Conservation (phyloP, 1,140 invertebrate genomes). For the Drosophila sp. region DNA sequence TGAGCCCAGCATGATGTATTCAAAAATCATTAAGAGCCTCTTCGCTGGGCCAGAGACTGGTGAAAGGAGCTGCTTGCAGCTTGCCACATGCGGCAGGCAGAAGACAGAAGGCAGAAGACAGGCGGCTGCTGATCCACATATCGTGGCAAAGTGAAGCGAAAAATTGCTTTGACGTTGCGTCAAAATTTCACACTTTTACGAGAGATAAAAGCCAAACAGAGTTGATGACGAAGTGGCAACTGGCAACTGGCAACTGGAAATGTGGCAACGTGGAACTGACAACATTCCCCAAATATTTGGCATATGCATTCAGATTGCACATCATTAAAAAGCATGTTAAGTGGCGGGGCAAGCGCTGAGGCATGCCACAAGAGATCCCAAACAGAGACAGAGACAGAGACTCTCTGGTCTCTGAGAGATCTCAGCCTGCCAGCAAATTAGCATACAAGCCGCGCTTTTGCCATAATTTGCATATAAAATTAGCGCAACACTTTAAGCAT, state of each 20-base stretch:
- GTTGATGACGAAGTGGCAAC: constrained; percentile 35
- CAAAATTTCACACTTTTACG: constrained; percentile 80
- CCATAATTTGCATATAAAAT: constrained; percentile 83
- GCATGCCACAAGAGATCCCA: constrained; percentile 25
- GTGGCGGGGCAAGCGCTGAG: constrained; percentile 22
- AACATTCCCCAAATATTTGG: constrained; percentile 78
- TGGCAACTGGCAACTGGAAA: background rate
- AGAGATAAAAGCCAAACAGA: constrained; percentile 69
- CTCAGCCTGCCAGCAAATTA: constrained; percentile 56
- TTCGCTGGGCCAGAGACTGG: constrained; percentile 10
- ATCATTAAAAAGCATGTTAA: constrained; percentile 77
- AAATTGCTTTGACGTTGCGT: constrained; percentile 80
- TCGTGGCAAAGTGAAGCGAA: constrained; percentile 71
- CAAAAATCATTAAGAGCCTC: constrained; percentile 71
- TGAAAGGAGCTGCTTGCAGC: constrained; percentile 47
- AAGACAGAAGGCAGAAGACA: too few relatives aligned
- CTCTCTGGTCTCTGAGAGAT: background rate
- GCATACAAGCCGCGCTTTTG: constrained; percentile 81
- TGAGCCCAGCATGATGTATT: constrained; percentile 73
- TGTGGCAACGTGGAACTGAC: constrained; percentile 1
- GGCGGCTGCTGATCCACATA: constrained; percentile 68
- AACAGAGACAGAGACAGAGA: background rate
- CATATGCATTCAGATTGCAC: constrained; percentile 50
- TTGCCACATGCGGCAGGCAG: constrained; percentile 7
- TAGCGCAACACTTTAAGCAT: constrained; percentile 75